phyloP scores from a whole-genome alignment of 92 coral and sea anemone genomes.

The Bergia puertoricense region DNA sequence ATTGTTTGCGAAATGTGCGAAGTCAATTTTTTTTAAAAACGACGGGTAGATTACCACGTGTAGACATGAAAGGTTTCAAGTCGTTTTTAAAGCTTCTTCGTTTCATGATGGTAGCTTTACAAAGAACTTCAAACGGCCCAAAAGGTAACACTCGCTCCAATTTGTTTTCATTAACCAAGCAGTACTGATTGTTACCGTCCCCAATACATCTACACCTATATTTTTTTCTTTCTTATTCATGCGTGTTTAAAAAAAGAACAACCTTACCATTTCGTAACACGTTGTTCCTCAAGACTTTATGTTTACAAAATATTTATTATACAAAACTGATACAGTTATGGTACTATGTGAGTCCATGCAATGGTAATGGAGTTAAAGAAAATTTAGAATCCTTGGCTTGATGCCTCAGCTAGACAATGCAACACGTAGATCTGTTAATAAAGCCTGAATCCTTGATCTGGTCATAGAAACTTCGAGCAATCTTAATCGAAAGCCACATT shows the following conservation, averaged over 20 bases:
- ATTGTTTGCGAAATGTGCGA: conserved; percentile 20
- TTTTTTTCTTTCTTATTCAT: background rate
- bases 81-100: conserved; percentile 19
- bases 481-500: background rate
- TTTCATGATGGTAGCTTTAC: conserved; percentile 30
- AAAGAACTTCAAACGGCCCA: background rate
- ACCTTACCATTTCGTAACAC: background rate
- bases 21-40: background rate
- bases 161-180: background rate
- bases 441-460: background rate
- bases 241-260: background rate
- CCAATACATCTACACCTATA: background rate
- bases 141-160: conserved; percentile 15
- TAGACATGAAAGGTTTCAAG: conserved; percentile 14
- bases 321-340: no score
- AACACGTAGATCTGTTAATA: background rate
- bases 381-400: no score
- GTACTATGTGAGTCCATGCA: background rate
- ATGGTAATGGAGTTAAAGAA: background rate
- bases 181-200: background rate
- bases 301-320: no score
- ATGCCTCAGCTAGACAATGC: background rate
- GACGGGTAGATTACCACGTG: background rate
- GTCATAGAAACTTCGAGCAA: background rate
- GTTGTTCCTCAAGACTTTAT: no score